phyloP scores from a whole-genome alignment of 2,113 vertebrate genomes.

The Xiphias gladius region DNA sequence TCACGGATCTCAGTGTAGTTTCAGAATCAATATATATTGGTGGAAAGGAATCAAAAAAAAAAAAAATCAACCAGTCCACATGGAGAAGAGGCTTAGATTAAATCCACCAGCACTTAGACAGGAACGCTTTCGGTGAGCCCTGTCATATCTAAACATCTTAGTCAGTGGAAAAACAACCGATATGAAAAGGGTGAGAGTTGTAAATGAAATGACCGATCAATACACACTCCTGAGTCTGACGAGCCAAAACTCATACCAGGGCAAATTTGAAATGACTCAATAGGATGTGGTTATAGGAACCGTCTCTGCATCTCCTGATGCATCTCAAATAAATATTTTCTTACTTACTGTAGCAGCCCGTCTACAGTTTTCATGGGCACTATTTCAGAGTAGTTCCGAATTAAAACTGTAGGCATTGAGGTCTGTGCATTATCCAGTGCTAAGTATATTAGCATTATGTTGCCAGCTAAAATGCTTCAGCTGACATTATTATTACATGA shows the following conservation, averaged over 20 bases:
- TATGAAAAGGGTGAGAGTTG: not conserved
- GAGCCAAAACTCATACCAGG: not conserved
- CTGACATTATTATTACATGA: too few relatives aligned
- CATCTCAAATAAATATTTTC: not conserved
- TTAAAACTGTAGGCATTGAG: not conserved
- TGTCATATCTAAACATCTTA: slow-evolving; percentile 26
- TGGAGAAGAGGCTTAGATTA: slow-evolving; percentile 25
- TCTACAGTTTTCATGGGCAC: not conserved
- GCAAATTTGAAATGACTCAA: not conserved
- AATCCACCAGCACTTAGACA: slow-evolving; percentile 37
- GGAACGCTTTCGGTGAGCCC: slow-evolving; percentile 16
- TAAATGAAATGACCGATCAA: slow-evolving; percentile 29
- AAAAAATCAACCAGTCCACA: not conserved
- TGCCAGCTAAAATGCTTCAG: too few relatives aligned
- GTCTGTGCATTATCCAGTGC: too few relatives aligned
- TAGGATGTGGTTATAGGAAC: not conserved
- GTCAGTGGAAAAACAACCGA: slow-evolving; percentile 6
- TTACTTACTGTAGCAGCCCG: not conserved
- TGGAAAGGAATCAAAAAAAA: slow-evolving; percentile 22
- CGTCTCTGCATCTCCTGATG: not conserved
- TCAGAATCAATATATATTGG: slow-evolving; percentile 49
- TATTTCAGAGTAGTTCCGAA: not conserved
- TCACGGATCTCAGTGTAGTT: slow-evolving; percentile 24
- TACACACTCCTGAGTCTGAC: not conserved
- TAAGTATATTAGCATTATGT: too few relatives aligned